phyloP scores from a whole-genome alignment of 2,888 invertebrate genomes.

The Miltochrista miniata region DNA sequence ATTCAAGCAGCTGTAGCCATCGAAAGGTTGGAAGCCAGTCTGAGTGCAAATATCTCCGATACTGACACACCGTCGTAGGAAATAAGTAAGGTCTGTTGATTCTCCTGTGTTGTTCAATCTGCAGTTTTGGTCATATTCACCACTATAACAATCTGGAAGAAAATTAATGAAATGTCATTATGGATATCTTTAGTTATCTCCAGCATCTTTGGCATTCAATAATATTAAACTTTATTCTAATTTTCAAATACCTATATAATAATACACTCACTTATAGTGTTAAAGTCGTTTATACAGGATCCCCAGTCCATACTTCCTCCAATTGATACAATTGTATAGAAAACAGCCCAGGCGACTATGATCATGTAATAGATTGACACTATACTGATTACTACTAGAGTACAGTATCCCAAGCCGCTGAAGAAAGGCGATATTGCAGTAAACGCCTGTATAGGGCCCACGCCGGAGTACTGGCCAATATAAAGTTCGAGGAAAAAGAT shows the following conservation, averaged over 20 bases:
- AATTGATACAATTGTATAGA: constrained; percentile 89
- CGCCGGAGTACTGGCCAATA: constrained; percentile 90
- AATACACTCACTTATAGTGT: constrained; percentile 81
- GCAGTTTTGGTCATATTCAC: constrained; percentile 83
- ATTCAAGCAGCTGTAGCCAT: constrained; percentile 75
- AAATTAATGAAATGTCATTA: too few relatives aligned
- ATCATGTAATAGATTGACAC: constrained; percentile 92
- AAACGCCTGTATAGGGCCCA: constrained; percentile 88
- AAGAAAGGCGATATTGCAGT: constrained; percentile 85
- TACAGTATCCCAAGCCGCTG: constrained; percentile 86
- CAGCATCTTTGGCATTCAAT: too few relatives aligned
- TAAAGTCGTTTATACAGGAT: constrained; percentile 85
- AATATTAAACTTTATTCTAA: too few relatives aligned
- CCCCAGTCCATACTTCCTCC: constrained; percentile 86
- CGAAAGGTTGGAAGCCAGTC: constrained; percentile 61
- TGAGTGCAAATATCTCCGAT: constrained; percentile 77
- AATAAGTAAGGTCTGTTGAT: constrained; percentile 76
- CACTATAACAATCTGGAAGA: constrained; percentile 85
- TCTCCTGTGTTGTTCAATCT: constrained; percentile 59
- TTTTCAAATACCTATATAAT: too few relatives aligned
- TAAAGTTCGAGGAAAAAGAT: constrained; percentile 91
- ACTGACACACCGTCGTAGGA: constrained; percentile 72
- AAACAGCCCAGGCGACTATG: constrained; percentile 90
- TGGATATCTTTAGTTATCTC: too few relatives aligned
- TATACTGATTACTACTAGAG: constrained; percentile 87